Conservation (phyloP, 2,888 invertebrate species). For the Ischnus inquisitorius region DNA sequence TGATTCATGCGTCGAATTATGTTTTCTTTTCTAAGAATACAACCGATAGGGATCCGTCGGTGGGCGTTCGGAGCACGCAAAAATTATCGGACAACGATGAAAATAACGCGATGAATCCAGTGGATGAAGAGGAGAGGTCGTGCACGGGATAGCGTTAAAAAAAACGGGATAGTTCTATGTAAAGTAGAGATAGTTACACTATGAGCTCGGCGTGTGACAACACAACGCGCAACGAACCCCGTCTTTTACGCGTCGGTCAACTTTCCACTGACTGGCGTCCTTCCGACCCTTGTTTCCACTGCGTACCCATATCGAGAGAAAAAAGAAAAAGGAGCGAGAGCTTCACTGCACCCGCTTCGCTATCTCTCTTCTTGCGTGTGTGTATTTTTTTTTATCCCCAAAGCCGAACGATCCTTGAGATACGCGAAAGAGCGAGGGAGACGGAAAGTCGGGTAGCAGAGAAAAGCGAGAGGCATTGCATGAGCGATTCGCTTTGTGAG, state of each 20-base stretch:
- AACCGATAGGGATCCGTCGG: slow-evolving; percentile 1
- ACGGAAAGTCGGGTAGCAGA: slow-evolving; percentile 55
- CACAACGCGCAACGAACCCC: slow-evolving; percentile 71
- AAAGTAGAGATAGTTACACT: slow-evolving; percentile 29
- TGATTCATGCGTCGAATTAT: slow-evolving; percentile 21
- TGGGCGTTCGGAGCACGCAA: slow-evolving; percentile 18
- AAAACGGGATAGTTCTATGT: slow-evolving; percentile 13
- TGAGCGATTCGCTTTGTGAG: slow-evolving; percentile 52
- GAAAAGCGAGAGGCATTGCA: slow-evolving; percentile 45
- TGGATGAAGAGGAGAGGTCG: slow-evolving; percentile 45
- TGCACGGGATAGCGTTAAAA: slow-evolving; percentile 35
- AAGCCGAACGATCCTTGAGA: slow-evolving; percentile 27
- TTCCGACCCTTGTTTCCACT: slow-evolving; percentile 68
- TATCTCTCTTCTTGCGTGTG: slow-evolving; percentile 16
- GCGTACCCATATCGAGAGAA: slow-evolving; percentile 38
- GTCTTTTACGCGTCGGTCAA: slow-evolving; percentile 73
- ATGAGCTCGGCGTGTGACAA: slow-evolving; percentile 53
- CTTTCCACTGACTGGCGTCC: slow-evolving; percentile 70
- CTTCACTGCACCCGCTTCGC: slow-evolving; percentile 54
- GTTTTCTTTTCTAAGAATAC: slow-evolving; percentile 12
- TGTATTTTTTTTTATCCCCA: slow-evolving; percentile 42
- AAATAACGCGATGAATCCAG: slow-evolving; percentile 39
- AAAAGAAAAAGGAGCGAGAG: slow-evolving; percentile 31
- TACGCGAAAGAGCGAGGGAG: slow-evolving; percentile 31
- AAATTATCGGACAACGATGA: slow-evolving; percentile 32